These are phyloP conservation scores for Keiferia lycopersicella DNA, from an alignment of 2,888 invertebrate species.

Conservation along the genomic window DNA sequence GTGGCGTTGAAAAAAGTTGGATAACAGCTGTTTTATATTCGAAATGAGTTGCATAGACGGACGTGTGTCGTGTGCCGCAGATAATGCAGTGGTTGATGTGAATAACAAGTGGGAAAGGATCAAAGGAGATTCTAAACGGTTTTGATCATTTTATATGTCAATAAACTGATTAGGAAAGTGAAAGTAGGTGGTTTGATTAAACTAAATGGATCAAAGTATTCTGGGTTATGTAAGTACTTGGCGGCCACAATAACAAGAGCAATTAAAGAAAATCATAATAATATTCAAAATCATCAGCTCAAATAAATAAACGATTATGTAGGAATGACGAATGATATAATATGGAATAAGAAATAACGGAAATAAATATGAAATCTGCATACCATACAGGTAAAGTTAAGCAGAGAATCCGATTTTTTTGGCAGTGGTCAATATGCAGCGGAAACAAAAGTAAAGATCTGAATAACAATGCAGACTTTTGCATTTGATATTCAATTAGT, in stretches of 20 bases:
- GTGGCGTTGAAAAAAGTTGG: constrained; percentile 22
- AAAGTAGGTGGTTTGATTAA: neutral
- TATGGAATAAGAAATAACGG: no score
- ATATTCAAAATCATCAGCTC: no score
- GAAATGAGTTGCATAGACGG: constrained; percentile 51
- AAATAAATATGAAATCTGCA: no score
- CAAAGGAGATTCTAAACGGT: constrained; percentile 44
- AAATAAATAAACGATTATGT: no score
- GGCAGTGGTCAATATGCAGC: constrained; percentile 33
- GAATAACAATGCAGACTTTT: constrained; percentile 43
- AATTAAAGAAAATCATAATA: no score
- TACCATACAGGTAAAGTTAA: no score
- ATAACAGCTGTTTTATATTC: constrained; percentile 53
- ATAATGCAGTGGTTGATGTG: constrained; percentile 53
- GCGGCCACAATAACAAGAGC: no score
- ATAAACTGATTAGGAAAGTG: neutral
- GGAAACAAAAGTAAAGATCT: constrained; percentile 39
- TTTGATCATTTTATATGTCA: constrained; percentile 29
- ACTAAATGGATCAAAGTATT: no score
- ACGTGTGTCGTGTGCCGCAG: constrained; percentile 76
- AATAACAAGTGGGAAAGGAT: constrained; percentile 52
- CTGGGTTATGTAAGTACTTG: no score
- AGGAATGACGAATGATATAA: no score
- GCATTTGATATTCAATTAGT: constrained; percentile 14
- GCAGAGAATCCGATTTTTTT: neutral